Conservation (phyloP, 2,797 vertebrate species). For the Echeneis naucrates region DNA sequence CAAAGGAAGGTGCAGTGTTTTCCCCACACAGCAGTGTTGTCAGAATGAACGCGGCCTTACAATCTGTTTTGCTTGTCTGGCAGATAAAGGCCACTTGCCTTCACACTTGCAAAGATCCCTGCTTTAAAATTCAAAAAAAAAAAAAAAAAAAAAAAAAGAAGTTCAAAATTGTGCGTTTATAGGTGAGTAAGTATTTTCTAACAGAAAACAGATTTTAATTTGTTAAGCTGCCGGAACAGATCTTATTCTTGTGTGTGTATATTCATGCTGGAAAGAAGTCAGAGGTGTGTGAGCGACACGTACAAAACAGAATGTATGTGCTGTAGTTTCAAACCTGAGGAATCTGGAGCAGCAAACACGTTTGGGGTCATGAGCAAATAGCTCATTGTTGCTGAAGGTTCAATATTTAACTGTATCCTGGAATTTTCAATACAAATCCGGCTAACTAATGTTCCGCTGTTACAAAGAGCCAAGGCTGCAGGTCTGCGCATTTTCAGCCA, state of each 20-base stretch:
- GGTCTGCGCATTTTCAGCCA: slow-evolving; percentile 64
- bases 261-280: not conserved
- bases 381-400: slow-evolving; percentile 41
- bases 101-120: slow-evolving; percentile 6
- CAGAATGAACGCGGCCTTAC: not conserved
- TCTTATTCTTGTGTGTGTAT: not conserved
- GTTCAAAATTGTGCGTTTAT: slow-evolving; percentile 11
- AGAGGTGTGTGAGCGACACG: not conserved
- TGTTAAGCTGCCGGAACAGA: slow-evolving; percentile 1
- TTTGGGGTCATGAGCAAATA: slow-evolving; percentile 45
- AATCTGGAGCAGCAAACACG: slow-evolving; percentile 39
- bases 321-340: too few relatives aligned
- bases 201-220: too few relatives aligned
- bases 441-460: slow-evolving; percentile 62
- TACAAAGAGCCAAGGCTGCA: slow-evolving; percentile 71
- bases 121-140: slow-evolving; percentile 8
- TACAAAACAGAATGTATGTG: not conserved
- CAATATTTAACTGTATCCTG: slow-evolving; percentile 15
- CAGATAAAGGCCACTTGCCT: slow-evolving; percentile 23
- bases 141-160: not conserved
- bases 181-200: slow-evolving; percentile 16
- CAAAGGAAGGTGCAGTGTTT: slow-evolving; percentile 21
- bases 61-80: slow-evolving; percentile 19
- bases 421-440: too few relatives aligned
- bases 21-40: slow-evolving; percentile 14